Evolutionary conservation across 2,888 invertebrate genomes (phyloP).

Genomic region (Ochlodes sylvanus): DNA sequence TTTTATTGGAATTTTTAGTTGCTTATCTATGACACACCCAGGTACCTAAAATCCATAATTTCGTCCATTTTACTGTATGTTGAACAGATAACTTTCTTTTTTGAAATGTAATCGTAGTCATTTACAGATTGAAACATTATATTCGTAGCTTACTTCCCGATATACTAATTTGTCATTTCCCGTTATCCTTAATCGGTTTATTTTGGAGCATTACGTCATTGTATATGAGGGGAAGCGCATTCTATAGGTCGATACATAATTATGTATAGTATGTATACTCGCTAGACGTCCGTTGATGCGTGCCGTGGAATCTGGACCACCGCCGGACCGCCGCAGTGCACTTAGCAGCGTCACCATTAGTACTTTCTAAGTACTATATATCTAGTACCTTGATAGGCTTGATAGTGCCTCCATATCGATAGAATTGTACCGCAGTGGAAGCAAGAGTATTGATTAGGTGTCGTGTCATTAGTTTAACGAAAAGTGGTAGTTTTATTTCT

Average conservation of each 20-base stretch:
- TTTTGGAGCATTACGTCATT: constrained; percentile 84
- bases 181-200: constrained; percentile 79
- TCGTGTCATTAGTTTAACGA: neutral
- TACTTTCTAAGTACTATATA: constrained; percentile 49
- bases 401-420: constrained; percentile 44
- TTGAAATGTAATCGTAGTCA: neutral
- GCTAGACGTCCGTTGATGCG: constrained; percentile 51
- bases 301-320: constrained; percentile 57
- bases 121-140: neutral
- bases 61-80: constrained; percentile 16
- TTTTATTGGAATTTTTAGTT: neutral
- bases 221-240: constrained; percentile 54
- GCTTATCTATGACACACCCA: constrained; percentile 74
- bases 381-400: constrained; percentile 40
- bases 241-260: constrained; percentile 38
- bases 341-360: constrained; percentile 35
- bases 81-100: neutral
- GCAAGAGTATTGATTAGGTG: constrained; percentile 47
- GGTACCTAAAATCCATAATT: constrained; percentile 63
- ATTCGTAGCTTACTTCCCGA: constrained; percentile 7
- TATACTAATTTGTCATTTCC: constrained; percentile 25
- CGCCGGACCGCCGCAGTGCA: constrained; percentile 44
- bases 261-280: constrained; percentile 40
- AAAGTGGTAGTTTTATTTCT: neutral
- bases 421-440: constrained; percentile 53